Evolutionary conservation across 1,140 invertebrate species (phyloP).

Genomic region (Aphis gossypii): DNA sequence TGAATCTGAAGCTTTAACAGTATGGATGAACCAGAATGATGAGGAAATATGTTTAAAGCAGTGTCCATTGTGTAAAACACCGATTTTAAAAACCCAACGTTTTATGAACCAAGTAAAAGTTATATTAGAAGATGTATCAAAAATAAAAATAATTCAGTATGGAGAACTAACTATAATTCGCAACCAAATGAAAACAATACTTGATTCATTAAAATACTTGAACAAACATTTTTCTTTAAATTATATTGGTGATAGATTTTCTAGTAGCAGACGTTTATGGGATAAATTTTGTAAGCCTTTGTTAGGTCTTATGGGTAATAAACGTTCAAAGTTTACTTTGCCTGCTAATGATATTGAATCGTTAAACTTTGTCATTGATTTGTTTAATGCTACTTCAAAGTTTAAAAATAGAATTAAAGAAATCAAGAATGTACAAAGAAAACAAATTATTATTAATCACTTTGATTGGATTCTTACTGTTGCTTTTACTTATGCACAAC

Average conservation of each 20-base stretch:
- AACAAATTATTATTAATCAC: constrained; percentile 1
- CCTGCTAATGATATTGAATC: constrained; percentile 37
- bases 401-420: constrained; percentile 18
- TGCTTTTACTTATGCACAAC: not conserved
- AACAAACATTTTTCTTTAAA: not conserved
- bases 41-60: constrained; percentile 67
- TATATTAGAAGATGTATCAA: constrained; percentile 67
- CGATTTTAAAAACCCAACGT: constrained; percentile 70
- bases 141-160: constrained; percentile 67
- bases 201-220: not conserved
- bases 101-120: constrained; percentile 71
- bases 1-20: constrained; percentile 69
- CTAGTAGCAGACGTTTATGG: not conserved
- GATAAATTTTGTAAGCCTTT: not conserved
- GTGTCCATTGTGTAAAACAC: constrained; percentile 73
- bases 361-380: not conserved
- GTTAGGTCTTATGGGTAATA: not conserved
- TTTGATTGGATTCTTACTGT: constrained; percentile 48
- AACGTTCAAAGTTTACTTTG: not conserved
- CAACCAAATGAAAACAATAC: not conserved
- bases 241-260: not conserved
- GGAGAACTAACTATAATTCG: constrained; percentile 61
- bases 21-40: constrained; percentile 65
- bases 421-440: not conserved
- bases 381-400: not conserved